Base-by-base conservation (phyloP, 2,113 vertebrate species). In the Nerophis lumbriciformis region DNA sequence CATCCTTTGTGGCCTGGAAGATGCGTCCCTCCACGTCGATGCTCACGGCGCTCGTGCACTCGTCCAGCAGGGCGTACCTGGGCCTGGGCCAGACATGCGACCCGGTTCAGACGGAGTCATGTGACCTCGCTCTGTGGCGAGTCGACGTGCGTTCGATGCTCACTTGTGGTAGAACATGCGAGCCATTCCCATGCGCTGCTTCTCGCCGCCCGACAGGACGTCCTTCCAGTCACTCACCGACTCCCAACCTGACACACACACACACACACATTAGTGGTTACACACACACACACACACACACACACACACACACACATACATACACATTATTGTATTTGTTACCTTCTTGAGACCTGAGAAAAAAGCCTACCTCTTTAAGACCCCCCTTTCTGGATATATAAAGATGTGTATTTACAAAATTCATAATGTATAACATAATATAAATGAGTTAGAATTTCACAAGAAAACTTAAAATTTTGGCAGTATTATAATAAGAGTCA, bases 171-270 rank as follows among this genome's bases (percentile, higher is more conserved):
- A 99, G 85, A 99, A 99, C 96, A 99, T 99, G 4, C 97, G 93
- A 65, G 97, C 97, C 97, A 99, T 98, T 55, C 95, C 97, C 95
- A 99, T 98, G 70, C 97, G 90, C 84, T 99, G 97, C 65, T 98
- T 99, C 88, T 99, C 97, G 66, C 96, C 97, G 81, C 97, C 97
- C 15, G 97, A 99, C 14, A 99, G 79, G 51, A 99, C 94, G 37
- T 99, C 97, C 78, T 96, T 98, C 97, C 97, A 98, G 85, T 99
- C 97, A 68, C 90, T 89, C 71, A 95, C 69, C 5, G 94, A 89
- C 87, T 98, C 92, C 97, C 97, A 99, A 2, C 97, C 97, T 99
- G 80, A 48, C 9, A 55, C 6, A 42, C 37, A 45, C 16, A 55
- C 6, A 42, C 36, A 62, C 1, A 61, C 5, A 2, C 6, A 39